Percentiles rank a stretch among this genome's conserved stretches.
phyloP scores from a whole-genome alignment of 2,888 invertebrate species.

The Eucriotettix oculatus region DNA sequence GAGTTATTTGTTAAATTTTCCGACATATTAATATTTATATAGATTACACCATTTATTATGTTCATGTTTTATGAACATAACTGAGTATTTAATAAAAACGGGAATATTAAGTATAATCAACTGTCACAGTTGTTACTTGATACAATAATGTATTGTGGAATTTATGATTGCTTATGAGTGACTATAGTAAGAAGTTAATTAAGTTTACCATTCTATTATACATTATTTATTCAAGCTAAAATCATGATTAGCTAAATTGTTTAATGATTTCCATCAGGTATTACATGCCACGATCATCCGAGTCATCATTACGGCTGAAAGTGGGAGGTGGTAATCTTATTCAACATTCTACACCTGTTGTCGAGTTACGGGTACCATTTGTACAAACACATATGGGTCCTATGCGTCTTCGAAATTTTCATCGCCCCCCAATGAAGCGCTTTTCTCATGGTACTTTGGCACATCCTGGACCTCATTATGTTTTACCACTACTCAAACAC shows the following conservation, averaged over 20 bases:
- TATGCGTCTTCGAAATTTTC: constrained; percentile 76
- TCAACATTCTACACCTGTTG: constrained; percentile 95
- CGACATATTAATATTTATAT: too few relatives aligned
- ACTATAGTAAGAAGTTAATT: too few relatives aligned
- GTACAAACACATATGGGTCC: constrained; percentile 86
- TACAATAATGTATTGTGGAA: too few relatives aligned
- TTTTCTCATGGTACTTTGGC: constrained; percentile 70
- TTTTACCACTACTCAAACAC: constrained; percentile 72
- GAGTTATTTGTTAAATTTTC: too few relatives aligned
- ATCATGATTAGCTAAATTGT: background rate
- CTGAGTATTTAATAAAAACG: too few relatives aligned
- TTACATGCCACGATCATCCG: constrained; percentile 80
- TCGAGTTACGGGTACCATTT: constrained; percentile 85
- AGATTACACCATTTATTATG: too few relatives aligned
- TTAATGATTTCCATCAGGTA: constrained; percentile 40
- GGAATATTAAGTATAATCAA: too few relatives aligned
- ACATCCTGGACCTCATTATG: constrained; percentile 56
- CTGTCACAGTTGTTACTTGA: too few relatives aligned
- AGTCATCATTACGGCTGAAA: constrained; percentile 59
- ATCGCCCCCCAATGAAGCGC: constrained; percentile 76
- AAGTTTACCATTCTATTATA: too few relatives aligned
- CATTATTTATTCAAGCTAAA: too few relatives aligned
- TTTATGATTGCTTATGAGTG: too few relatives aligned
- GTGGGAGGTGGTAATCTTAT: constrained; percentile 83
- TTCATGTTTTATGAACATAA: too few relatives aligned